Conservation (phyloP, 2,113 vertebrate species). For the Peromyscus californicus region DNA sequence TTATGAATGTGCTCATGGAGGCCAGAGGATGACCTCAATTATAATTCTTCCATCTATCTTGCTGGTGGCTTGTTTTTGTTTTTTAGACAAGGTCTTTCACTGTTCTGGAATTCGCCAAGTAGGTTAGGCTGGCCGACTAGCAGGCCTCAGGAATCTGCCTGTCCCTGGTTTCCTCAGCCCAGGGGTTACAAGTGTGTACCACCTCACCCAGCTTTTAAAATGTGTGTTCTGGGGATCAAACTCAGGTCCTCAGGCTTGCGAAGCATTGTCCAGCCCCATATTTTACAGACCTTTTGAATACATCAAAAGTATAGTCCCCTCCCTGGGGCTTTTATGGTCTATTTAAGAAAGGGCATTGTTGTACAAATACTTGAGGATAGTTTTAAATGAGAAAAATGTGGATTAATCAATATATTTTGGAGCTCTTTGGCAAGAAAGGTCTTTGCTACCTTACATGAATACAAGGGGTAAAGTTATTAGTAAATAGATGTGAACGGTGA, state of each 20-base stretch:
- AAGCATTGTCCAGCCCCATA: neutral
- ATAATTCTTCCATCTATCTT: neutral
- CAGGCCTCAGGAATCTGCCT: neutral
- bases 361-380: slow-evolving; percentile 37
- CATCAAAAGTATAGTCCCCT: neutral
- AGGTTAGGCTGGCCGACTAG: neutral
- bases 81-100: neutral
- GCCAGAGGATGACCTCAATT: neutral
- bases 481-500: neutral
- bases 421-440: neutral
- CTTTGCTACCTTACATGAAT: neutral
- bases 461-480: neutral
- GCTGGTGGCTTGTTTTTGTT: neutral
- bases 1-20: neutral
- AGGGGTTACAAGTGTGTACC: neutral
- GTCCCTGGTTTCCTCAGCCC: neutral
- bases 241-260: neutral
- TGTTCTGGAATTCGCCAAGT: neutral
- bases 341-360: neutral
- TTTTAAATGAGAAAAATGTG: slow-evolving; percentile 31
- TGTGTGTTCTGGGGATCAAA: neutral
- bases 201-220: neutral
- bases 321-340: neutral
- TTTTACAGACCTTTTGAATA: neutral
- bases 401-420: neutral